Conservation (phyloP, 2,797 vertebrate species). For the Poeciliopsis infans region DNA sequence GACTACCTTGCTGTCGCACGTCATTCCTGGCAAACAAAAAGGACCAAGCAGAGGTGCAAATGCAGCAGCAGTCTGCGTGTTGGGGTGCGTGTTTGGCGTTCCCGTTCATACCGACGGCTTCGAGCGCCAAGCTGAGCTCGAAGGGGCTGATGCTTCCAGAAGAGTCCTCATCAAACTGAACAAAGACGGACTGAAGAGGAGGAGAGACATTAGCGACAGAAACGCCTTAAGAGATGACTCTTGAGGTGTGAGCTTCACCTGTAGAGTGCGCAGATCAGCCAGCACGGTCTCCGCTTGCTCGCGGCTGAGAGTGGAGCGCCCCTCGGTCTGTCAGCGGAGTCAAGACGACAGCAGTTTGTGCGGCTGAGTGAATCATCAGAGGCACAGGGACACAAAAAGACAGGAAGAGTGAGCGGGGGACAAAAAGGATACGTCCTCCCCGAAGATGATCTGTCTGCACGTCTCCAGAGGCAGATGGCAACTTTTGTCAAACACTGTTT, state of each 20-base stretch:
- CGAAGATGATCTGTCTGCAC: constrained; percentile 82
- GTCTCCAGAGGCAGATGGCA: constrained; percentile 82
- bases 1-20: constrained; percentile 71
- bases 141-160: constrained; percentile 83
- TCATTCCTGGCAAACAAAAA: constrained; percentile 68
- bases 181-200: constrained; percentile 72
- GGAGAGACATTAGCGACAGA: constrained; percentile 9
- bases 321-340: constrained; percentile 72
- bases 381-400: not conserved
- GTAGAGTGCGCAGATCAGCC: constrained; percentile 68
- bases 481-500: constrained; percentile 76
- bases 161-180: constrained; percentile 79
- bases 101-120: constrained; percentile 71
- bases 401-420: constrained; percentile 6
- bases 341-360: constrained; percentile 46
- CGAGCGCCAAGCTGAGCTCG: constrained; percentile 76
- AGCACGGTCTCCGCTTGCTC: constrained; percentile 75
- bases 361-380: not conserved
- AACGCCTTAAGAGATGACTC: constrained; percentile 6
- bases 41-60: constrained; percentile 9
- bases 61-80: constrained; percentile 13
- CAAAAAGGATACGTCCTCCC: constrained; percentile 80
- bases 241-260: constrained; percentile 60
- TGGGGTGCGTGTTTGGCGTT: not conserved
- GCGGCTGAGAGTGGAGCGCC: constrained; percentile 69